phyloP scores from a whole-genome alignment of 1,140 invertebrate species.

The Dendroctonus valens region DNA sequence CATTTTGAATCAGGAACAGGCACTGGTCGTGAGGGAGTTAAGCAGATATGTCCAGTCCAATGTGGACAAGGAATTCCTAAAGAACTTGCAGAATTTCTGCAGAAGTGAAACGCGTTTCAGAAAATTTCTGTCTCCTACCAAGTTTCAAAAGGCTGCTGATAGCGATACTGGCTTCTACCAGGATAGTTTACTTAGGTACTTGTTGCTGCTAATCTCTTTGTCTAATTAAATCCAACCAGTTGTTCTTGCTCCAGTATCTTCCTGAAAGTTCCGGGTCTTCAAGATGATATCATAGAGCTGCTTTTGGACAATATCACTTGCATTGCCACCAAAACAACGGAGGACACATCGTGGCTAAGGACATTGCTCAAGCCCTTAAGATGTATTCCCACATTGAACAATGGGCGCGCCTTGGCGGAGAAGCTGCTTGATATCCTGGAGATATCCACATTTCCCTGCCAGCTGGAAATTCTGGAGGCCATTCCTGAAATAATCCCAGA shows the following conservation, averaged over 20 bases:
- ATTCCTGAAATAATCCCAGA: conserved; percentile 47
- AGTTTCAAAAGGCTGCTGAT: conserved; percentile 36
- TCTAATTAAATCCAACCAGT: not conserved
- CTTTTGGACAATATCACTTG: conserved; percentile 49
- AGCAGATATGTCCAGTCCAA: conserved; percentile 42
- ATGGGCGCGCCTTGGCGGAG: conserved; percentile 33
- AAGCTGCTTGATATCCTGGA: conserved; percentile 46
- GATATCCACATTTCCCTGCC: conserved; percentile 38
- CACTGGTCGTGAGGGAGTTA: conserved; percentile 43
- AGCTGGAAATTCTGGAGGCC: conserved; percentile 46
- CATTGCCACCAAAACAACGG: conserved; percentile 23
- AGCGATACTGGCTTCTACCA: conserved; percentile 43
- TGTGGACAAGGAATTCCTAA: conserved; percentile 48
- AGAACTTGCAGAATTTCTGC: conserved; percentile 46
- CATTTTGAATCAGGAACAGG: conserved; percentile 43
- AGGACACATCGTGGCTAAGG: conserved; percentile 39
- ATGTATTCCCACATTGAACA: conserved; percentile 44
- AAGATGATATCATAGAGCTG: conserved; percentile 49
- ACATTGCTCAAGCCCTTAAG: conserved; percentile 41
- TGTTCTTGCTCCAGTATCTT: conserved; percentile 46
- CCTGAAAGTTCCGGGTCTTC: conserved; percentile 50
- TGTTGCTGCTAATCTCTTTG: not conserved
- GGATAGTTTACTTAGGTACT: conserved; percentile 48
- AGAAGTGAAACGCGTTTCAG: conserved; percentile 46
- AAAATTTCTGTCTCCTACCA: conserved; percentile 46